Base-by-base conservation (phyloP, 1,140 invertebrate species). In the Pseudachorutes palmiensis region DNA sequence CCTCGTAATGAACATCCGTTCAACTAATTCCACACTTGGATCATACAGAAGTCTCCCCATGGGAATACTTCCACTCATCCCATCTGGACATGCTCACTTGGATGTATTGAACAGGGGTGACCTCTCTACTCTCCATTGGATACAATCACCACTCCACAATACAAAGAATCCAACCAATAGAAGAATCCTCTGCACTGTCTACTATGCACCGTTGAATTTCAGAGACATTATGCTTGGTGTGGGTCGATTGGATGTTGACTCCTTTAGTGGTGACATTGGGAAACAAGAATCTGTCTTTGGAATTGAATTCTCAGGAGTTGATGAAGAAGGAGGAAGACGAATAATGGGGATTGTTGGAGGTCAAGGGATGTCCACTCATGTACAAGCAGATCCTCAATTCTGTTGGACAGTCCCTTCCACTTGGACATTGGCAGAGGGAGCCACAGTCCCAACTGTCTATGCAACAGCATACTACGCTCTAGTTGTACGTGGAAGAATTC, bases 141-240 rank as follows among this genome's bases (percentile, higher is more conserved):
- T 97, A 70, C 91, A 97, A 81, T 88, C 88, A 60, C 87, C 87
- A 19, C n/a, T n/a, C n/a, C n/a, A n/a, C n/a, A n/a, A n/a, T n/a
- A 19, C 9, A 19, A 45, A 12, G 36, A 45, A 45, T 12, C 36
- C 36, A 45, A 45, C 36, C 9, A 9, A 45, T 12, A 45, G 36
- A 9, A 45, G 9, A 19, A 45, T 19, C 19, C 36, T 45, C 9
- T 12, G 9, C 9, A 19, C 9, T 9, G 36, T 98, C 5, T 90
- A 94, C 76, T 97, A 94, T 79, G 88, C 94, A 2, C 88, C 95
- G 26, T 83, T 98, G 2, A 98, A 98, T 79, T 98, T 98, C 87
- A 85, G 94, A 67, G 95, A 98, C 78, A 88, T 98, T 45, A 98
- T 98, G 95, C 80, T 98, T 70, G 94, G 94, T 1, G 92, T 91